These are phyloP conservation scores for Neogobius melanostomus DNA, from an alignment of 2,113 vertebrate genomes.

Conservation along the genomic window DNA sequence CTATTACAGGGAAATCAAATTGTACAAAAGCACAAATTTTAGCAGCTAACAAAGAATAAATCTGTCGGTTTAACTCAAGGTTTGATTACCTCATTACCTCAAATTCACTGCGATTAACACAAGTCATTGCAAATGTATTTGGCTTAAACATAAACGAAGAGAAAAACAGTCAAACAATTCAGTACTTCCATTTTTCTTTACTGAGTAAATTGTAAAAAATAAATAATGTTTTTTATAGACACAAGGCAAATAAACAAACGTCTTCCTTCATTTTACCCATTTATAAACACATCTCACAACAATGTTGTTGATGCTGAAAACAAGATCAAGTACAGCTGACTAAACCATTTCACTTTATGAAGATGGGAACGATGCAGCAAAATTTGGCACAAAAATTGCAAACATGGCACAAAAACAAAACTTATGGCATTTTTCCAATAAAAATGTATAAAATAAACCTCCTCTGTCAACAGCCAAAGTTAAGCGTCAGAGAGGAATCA, in stretches of 20 bases:
- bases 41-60: too few relatives aligned
- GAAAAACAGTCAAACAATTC: too few relatives aligned
- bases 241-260: too few relatives aligned
- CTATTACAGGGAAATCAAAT: background rate
- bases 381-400: background rate
- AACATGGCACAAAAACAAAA: background rate
- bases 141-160: too few relatives aligned
- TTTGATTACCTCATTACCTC: too few relatives aligned
- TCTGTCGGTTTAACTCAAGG: too few relatives aligned
- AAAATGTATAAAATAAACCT: background rate
- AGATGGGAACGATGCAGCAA: background rate
- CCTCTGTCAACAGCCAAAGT: background rate
- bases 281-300: background rate
- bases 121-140: too few relatives aligned
- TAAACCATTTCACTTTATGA: slow-evolving; percentile 8
- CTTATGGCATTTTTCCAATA: background rate
- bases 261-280: too few relatives aligned
- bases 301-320: slow-evolving; percentile 8
- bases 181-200: too few relatives aligned
- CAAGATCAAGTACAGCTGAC: background rate
- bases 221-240: too few relatives aligned
- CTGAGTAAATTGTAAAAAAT: too few relatives aligned
- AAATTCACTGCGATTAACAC: too few relatives aligned
- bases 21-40: background rate
- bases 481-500: slow-evolving; percentile 39